Evolutionary conservation across 2,113 vertebrate species (phyloP).

Genomic region (Hemicordylus capensis): DNA sequence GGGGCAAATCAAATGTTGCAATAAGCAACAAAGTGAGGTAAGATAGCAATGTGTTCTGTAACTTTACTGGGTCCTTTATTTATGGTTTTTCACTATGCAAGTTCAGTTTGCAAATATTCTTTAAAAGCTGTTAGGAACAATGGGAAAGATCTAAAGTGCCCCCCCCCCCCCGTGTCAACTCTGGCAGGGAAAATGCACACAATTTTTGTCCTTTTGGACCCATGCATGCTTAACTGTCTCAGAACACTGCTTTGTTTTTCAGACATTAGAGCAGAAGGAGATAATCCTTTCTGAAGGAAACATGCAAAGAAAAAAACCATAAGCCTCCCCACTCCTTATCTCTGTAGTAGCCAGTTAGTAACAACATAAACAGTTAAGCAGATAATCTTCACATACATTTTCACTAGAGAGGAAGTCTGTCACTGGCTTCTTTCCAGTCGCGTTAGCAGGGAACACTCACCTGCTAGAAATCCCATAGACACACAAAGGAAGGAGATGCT

Average conservation of each 20-base stretch:
- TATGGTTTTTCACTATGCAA: no score
- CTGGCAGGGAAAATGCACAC: background rate
- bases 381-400: background rate
- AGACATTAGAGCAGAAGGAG: background rate
- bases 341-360: background rate
- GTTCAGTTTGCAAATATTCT: no score
- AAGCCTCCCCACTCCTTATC: no score
- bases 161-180: no score
- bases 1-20: background rate
- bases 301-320: no score
- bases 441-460: constrained; percentile 71
- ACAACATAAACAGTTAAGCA: background rate
- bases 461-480: constrained; percentile 90
- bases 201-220: background rate
- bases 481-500: constrained; percentile 87
- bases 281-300: background rate
- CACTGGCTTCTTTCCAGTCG: accelerated
- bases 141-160: background rate
- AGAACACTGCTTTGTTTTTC: background rate
- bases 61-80: no score
- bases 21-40: background rate
- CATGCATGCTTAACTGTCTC: background rate
- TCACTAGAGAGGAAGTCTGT: background rate
- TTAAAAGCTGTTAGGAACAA: background rate
- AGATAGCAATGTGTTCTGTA: background rate